phyloP scores from a whole-genome alignment of 2,113 vertebrate species.

The Apaloderma vittatum region DNA sequence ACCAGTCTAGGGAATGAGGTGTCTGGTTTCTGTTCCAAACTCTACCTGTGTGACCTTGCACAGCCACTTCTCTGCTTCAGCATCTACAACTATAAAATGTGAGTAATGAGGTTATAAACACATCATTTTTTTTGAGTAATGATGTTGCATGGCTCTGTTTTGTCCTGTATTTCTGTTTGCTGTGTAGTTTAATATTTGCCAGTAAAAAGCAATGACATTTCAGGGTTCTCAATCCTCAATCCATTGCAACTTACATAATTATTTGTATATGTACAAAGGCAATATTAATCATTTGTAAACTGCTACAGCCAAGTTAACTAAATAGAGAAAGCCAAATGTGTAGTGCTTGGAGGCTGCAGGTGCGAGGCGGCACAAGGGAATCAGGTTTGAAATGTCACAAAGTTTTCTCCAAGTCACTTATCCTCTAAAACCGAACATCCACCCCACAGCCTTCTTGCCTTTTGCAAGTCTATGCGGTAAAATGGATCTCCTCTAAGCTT shows the following conservation, averaged over 20 bases:
- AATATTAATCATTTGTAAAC: neutral
- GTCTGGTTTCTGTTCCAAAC: neutral
- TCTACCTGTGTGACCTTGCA: slow-evolving; percentile 25
- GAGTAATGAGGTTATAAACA: slow-evolving; percentile 52
- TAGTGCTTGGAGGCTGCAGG: neutral
- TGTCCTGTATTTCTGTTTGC: slow-evolving; percentile 40
- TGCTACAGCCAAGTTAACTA: neutral
- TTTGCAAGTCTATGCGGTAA: fast-evolving
- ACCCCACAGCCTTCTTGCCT: neutral
- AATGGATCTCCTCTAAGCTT: neutral
- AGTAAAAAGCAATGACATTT: slow-evolving; percentile 8
- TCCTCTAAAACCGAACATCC: neutral
- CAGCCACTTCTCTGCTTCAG: neutral
- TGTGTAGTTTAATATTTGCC: neutral
- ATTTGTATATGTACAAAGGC: neutral
- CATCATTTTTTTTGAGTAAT: slow-evolving; percentile 53
- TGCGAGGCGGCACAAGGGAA: neutral
- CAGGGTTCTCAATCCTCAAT: neutral
- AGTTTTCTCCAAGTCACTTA: neutral
- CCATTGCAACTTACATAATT: neutral
- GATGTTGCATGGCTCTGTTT: neutral
- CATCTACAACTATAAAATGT: slow-evolving; percentile 37
- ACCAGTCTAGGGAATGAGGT: neutral
- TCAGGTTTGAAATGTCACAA: neutral
- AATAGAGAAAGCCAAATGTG: neutral